A percentile compares a stretch with the other conserved stretches of the same genome.
These are phyloP conservation scores for Argentina silus DNA, from an alignment of 2,797 vertebrate species.

Conservation along the genomic window DNA sequence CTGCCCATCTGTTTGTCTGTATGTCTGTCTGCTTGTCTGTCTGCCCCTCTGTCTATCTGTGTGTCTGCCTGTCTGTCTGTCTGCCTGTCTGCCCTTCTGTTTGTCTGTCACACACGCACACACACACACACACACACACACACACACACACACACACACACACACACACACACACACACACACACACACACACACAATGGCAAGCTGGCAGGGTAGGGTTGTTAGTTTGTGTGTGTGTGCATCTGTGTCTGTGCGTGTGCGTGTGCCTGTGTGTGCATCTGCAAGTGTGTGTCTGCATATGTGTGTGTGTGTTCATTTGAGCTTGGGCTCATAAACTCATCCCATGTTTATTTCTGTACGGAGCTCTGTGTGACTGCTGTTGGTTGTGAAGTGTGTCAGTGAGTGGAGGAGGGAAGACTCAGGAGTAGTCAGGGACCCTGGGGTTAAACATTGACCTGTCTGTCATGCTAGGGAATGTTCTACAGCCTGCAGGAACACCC, in stretches of 20 bases:
- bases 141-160: no score
- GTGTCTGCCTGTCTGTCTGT: no score
- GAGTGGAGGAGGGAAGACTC: neutral
- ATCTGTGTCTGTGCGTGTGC: no score
- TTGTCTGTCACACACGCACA: no score
- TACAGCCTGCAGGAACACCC: conserved; percentile 53
- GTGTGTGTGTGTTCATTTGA: conserved; percentile 9
- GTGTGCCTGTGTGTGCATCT: conserved; percentile 5
- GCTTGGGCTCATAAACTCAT: conserved; percentile 23
- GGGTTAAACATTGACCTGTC: conserved; percentile 70
- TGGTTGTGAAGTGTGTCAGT: conserved; percentile 17
- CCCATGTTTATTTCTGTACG: conserved; percentile 52
- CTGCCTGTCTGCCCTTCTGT: no score
- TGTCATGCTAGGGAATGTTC: conserved; percentile 69
- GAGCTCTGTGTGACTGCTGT: conserved; percentile 32
- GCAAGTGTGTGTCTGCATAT: conserved; percentile 6
- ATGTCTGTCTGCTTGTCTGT: no score
- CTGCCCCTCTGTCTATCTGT: no score
- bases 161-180: neutral
- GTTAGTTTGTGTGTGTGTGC: no score
- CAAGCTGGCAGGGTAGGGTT: no score
- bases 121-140: no score
- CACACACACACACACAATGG: no score
- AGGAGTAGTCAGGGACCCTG: conserved; percentile 58
- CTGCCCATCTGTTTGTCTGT: no score